A percentile compares a stretch with the other conserved stretches of the same genome.
phyloP scores from a whole-genome alignment of 2,888 invertebrate genomes.

The Epirrhoe tristata region DNA sequence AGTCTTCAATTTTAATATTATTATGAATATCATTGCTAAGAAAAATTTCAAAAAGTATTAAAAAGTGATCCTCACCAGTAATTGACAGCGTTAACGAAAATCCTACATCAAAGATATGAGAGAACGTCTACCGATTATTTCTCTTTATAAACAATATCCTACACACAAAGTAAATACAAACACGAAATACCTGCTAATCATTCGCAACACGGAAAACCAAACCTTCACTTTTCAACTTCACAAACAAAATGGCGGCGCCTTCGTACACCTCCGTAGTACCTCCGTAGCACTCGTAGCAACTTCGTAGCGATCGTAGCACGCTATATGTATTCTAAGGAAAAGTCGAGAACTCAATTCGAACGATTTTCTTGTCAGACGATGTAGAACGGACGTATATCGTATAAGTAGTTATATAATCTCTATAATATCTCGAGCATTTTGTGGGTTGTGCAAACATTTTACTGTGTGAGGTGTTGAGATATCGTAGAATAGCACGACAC shows the following conservation, averaged over 20 bases:
- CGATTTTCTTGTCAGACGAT: conserved; percentile 29
- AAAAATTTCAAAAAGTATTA: no score
- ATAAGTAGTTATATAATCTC: conserved; percentile 25
- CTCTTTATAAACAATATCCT: no score
- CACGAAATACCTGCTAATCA: conserved; percentile 18
- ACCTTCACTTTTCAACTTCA: conserved; percentile 31
- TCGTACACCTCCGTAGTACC: conserved; percentile 19
- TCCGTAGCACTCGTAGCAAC: conserved; percentile 13
- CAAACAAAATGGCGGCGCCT: conserved; percentile 16
- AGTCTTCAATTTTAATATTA: no score
- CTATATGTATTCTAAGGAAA: conserved; percentile 22
- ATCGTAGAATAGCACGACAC: not conserved
- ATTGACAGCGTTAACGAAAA: no score
- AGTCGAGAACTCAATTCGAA: conserved; percentile 38
- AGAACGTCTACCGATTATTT: no score
- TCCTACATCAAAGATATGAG: no score
- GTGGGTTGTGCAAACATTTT: conserved; percentile 13
- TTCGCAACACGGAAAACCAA: conserved; percentile 24
- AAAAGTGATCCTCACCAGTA: no score
- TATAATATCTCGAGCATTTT: conserved; percentile 21
- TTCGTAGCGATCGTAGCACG: conserved; percentile 3
- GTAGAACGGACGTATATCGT: conserved; percentile 12
- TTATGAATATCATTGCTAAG: no score
- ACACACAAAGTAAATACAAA: not conserved
- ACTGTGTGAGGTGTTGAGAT: not conserved